These are phyloP conservation scores for Drosophila glabriapex DNA, from an alignment of 2,888 invertebrate genomes.

Conservation along the genomic window DNA sequence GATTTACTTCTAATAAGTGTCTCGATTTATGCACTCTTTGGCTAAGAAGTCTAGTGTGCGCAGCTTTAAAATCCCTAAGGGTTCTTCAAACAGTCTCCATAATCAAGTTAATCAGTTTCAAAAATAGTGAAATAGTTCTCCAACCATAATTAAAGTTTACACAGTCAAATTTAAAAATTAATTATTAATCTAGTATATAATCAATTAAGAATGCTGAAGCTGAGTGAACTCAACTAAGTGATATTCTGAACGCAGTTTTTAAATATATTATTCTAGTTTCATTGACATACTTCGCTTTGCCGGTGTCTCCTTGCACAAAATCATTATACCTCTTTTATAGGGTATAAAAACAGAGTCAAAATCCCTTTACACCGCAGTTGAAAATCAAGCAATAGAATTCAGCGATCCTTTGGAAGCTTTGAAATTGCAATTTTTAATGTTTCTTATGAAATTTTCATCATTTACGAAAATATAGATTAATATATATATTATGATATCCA, in stretches of 20 bases:
- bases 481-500: background rate
- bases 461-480: background rate
- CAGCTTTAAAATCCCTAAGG: background rate
- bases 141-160: background rate
- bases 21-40: conserved; percentile 26
- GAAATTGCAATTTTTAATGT: background rate
- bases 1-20: conserved; percentile 59
- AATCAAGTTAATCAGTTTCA: background rate
- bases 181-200: background rate
- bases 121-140: background rate
- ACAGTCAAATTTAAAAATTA: background rate
- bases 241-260: background rate
- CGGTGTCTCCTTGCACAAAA: background rate
- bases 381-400: background rate
- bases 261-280: background rate
- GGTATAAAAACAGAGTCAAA: background rate
- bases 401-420: background rate
- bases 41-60: no score
- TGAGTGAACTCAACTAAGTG: background rate
- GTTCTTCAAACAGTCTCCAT: background rate
- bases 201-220: background rate
- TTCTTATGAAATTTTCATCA: background rate
- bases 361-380: accelerated
- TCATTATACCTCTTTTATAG: background rate
- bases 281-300: background rate